Conservation (phyloP, 2,888 invertebrate genomes). For the Eretmocerus hayati region DNA sequence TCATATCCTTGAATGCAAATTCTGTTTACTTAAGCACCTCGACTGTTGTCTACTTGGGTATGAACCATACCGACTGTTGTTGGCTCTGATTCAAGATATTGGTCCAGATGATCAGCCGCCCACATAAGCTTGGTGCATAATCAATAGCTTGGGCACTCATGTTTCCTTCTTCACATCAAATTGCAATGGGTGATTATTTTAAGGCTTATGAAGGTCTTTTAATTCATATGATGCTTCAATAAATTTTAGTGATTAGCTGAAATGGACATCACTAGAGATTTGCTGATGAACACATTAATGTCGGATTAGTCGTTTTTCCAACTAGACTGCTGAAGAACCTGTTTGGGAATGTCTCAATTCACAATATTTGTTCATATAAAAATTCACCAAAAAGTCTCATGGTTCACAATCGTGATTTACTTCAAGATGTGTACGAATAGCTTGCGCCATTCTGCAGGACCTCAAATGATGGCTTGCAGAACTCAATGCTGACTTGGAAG, state of each 20-base stretch:
- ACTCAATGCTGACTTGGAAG: constrained; percentile 93
- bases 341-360: no score
- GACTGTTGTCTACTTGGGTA: constrained; percentile 98
- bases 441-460: constrained; percentile 86
- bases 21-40: constrained; percentile 93
- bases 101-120: constrained; percentile 84
- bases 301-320: no score
- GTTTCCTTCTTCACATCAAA: constrained; percentile 95
- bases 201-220: neutral
- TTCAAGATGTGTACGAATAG: constrained; percentile 87
- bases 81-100: constrained; percentile 87
- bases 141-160: constrained; percentile 94
- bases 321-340: no score
- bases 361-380: no score
- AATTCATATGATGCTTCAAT: neutral
- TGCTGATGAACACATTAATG: no score
- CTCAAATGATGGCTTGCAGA: constrained; percentile 97
- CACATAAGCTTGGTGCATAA: constrained; percentile 91
- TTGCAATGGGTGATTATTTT: constrained; percentile 54
- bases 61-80: constrained; percentile 90
- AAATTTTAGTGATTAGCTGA: no score
- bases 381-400: no score
- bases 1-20: constrained; percentile 96
- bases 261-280: no score
- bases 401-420: no score